Base-by-base conservation (phyloP, 2,797 vertebrate species). In the Paguma larvata region DNA sequence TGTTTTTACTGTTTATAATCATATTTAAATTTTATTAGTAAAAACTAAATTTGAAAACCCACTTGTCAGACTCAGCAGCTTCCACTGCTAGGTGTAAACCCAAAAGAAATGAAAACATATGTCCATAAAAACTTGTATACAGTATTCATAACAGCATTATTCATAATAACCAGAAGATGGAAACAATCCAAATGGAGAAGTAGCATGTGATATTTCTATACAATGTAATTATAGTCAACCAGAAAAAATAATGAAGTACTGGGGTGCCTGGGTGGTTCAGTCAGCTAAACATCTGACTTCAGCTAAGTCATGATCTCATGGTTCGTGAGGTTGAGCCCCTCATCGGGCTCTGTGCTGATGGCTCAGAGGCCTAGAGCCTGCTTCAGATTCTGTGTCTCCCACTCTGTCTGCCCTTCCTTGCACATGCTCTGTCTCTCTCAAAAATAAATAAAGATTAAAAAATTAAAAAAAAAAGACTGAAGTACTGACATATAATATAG, bases 41-140 rank as follows among this genome's bases (percentile, higher is more conserved):
- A 68, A 95, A 96, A 87, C 14, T 68, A 48, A 48, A 83, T 44
- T 68, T 41, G 87, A 75, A 23, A 87, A 41, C 32, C 8, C 10
- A 0, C 10, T n/a, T 8, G 56, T 88, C 41, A 95, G 14, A 73
- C 25, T 80, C 25, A 90, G 8, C 0, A 62, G 59, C 88, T 92
- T 4, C 14, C 14, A 84, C 1, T 63, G 21, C 13, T 77, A 70
- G 32, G 4, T 53, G 46, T 82, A 77, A 38, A 78, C 23, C 8
- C 30, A 93, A 93, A 6, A 91, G 62, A 85, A 92, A 80, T n/a
- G 56, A 84, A 84, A 97, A 67, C 3, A 6, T 27, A 78, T n/a
- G 3, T 46, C n/a, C 44, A 63, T 19, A 73, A 11, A 56, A 89
- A 67, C 30, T 53, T 92, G 6, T 19, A 30, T 56, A 25, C 56